Conservation (phyloP, 2,888 invertebrate genomes). For the Crossocerus cetratus region DNA sequence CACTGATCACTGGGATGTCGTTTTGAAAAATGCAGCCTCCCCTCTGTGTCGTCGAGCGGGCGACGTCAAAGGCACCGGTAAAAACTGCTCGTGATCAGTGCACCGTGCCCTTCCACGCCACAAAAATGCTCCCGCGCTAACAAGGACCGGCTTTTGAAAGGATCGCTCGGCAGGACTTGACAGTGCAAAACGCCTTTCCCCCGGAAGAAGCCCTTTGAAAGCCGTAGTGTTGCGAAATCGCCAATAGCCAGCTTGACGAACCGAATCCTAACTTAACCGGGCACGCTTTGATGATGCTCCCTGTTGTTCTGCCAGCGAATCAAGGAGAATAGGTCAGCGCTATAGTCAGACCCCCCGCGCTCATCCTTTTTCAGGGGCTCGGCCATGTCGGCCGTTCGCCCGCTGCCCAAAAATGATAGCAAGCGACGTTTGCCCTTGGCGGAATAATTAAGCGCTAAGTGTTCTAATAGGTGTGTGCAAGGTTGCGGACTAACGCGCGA, state of each 20-base stretch:
- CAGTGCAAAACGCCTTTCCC: constrained; percentile 18
- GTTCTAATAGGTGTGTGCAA: constrained; percentile 1
- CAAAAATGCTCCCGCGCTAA: neutral
- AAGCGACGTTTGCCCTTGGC: no score
- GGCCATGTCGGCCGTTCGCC: no score
- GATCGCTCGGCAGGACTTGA: neutral
- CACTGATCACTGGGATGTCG: neutral
- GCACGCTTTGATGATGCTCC: constrained; percentile 19
- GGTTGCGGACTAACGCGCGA: constrained; percentile 4
- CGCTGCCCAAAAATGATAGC: no score
- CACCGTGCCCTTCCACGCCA: neutral
- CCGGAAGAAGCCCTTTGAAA: constrained; percentile 16
- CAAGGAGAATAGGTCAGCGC: no score
- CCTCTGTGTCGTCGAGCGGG: neutral
- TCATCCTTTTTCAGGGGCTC: no score
- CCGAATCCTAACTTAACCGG: constrained; percentile 12
- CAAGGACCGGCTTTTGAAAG: neutral
- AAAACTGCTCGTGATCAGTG: constrained; percentile 11
- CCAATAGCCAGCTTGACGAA: constrained; percentile 32
- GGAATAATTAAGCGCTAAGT: no score
- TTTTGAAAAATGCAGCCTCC: neutral
- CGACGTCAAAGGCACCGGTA: constrained; percentile 2
- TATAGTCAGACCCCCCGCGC: no score
- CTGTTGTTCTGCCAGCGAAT: no score
- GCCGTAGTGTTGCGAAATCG: neutral